Percentiles rank a stretch among this genome's conserved stretches.
These are phyloP conservation scores for Ceratotherium simum DNA, from an alignment of 2,113 vertebrate genomes.

Conservation along the genomic window DNA sequence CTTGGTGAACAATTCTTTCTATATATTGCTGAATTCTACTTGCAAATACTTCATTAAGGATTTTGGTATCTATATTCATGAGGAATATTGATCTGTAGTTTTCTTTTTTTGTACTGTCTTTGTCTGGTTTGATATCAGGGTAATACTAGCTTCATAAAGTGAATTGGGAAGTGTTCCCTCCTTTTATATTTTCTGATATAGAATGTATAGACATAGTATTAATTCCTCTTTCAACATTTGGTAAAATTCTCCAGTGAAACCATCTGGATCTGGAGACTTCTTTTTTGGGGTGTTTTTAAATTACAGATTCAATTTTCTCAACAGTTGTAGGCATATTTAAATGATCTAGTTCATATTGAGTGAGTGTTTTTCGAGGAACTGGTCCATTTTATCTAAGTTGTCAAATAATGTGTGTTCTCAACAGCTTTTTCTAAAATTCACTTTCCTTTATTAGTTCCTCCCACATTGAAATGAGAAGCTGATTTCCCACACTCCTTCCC, in stretches of 20 bases:
- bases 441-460: not conserved
- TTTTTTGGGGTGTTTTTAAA: constrained; percentile 24
- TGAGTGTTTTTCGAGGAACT: constrained; percentile 44
- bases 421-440: not conserved
- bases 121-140: not conserved
- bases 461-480: not conserved
- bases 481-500: not conserved
- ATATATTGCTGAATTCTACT: not conserved
- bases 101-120: not conserved
- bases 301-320: constrained; percentile 48
- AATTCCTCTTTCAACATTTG: constrained; percentile 42
- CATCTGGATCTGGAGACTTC: constrained; percentile 44
- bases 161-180: not conserved
- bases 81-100: not conserved
- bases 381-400: not conserved
- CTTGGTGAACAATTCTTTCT: not conserved
- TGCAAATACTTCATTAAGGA: not conserved
- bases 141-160: not conserved
- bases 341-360: not conserved
- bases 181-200: constrained; percentile 15
- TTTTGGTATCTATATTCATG: not conserved
- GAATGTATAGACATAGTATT: not conserved
- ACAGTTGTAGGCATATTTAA: constrained; percentile 35
- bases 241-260: constrained; percentile 43
- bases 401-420: not conserved